Conservation (phyloP, 2,113 vertebrate species). For the Bucco capensis region DNA sequence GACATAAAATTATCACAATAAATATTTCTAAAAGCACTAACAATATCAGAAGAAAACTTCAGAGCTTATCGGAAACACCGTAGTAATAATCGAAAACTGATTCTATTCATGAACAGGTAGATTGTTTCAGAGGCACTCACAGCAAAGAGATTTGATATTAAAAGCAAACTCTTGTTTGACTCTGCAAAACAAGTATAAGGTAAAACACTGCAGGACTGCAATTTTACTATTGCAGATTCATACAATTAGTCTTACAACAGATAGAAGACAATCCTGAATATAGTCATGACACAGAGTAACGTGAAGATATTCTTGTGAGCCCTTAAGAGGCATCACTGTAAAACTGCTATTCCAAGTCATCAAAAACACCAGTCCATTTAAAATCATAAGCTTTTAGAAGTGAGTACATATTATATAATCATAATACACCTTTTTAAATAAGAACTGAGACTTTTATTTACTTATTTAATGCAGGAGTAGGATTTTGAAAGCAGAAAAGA, state of each 20-base stretch:
- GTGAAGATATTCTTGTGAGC: background rate
- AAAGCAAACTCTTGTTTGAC: background rate
- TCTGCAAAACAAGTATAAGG: background rate
- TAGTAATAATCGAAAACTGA: background rate
- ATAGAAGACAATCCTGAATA: background rate
- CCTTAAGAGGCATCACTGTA: background rate
- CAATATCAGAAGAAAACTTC: background rate
- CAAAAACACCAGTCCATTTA: background rate
- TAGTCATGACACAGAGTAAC: background rate
- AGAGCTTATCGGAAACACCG: background rate
- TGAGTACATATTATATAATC: background rate
- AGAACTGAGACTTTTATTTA: background rate
- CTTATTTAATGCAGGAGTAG: background rate
- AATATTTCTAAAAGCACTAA: background rate
- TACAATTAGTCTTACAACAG: background rate
- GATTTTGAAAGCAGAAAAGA: background rate
- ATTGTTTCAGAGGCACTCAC: background rate
- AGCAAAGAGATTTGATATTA: background rate
- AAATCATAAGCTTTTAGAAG: background rate
- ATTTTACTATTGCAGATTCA: background rate
- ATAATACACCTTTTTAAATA: background rate
- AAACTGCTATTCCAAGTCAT: background rate
- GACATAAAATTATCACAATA: background rate
- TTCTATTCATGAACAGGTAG: background rate
- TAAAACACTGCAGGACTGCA: background rate